These are phyloP conservation scores for Otolemur garnettii DNA, from an alignment of 2,113 vertebrate species.

Conservation along the genomic window DNA sequence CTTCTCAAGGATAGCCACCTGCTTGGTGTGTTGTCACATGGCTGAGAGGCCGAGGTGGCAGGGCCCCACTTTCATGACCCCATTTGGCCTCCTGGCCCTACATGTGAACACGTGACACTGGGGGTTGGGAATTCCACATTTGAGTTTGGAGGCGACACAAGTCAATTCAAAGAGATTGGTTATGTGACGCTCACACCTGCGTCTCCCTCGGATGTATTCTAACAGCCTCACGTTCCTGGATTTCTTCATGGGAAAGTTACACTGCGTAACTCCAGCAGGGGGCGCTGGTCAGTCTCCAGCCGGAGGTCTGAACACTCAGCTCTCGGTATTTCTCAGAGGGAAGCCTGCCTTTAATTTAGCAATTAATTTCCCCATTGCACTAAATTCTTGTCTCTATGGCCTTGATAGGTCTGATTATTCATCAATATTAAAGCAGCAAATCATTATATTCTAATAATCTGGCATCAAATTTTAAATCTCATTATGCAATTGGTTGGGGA, in stretches of 20 bases:
- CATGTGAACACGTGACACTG: accelerated
- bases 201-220: accelerated
- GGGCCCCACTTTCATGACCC: accelerated
- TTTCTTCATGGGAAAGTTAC: background rate
- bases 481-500: slow-evolving; percentile 50
- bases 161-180: accelerated
- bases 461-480: slow-evolving; percentile 81
- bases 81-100: accelerated
- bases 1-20: accelerated
- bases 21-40: background rate
- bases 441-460: slow-evolving; percentile 74
- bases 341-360: background rate
- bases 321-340: accelerated
- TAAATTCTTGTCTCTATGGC: background rate
- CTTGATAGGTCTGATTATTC: slow-evolving; percentile 63
- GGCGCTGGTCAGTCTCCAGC: accelerated
- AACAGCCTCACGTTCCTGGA: accelerated
- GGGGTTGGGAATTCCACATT: background rate
- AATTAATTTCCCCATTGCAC: slow-evolving; percentile 54
- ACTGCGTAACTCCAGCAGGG: accelerated
- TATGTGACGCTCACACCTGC: accelerated
- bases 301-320: accelerated
- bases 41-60: background rate
- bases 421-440: slow-evolving; percentile 71
- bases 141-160: background rate